Evolutionary conservation across 2,888 invertebrate genomes (phyloP), one percentile per base, ranked within the genome.

Genomic region (Dryomyza anilis): DNA sequence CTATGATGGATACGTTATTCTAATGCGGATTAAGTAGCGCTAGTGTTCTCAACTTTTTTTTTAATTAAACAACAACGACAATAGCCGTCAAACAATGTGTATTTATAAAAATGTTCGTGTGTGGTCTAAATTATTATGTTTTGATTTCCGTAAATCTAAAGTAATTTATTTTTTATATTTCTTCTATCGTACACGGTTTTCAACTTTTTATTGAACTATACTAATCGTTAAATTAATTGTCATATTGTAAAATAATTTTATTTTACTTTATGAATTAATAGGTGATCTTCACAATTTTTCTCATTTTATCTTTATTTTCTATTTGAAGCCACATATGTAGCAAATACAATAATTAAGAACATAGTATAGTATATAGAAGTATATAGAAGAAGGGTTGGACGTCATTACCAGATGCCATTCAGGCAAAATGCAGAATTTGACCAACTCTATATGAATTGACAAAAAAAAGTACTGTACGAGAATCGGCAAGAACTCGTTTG

Each of bases 351-450:
- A 16, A 36, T 33, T 12, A 36, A 3, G 6, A 16, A 55, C 19
- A 58, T 53, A 53, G 52, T 43, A 14, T 14, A 43, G n/a, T n/a
- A n/a, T n/a, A n/a, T n/a, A n/a, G n/a, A n/a, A n/a, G n/a, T n/a
- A n/a, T n/a, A n/a, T n/a, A n/a, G n/a, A n/a, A n/a, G n/a, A n/a
- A n/a, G 46, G 39, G 14, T 52, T 39, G 61, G 43, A 43, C 53
- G 52, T 23, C 43, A n/a, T 29, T 29, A 43, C 61, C 53, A 61
- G 53, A 61, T 61, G 61, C 52, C 61, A 48, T 59, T 46, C 29
- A 59, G 27, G 27, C 36, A 36, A 30, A 27, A 45, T 23, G 21
- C 12, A 39, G 36, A 52, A 61, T 53, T 61, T 43, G 48, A n/a
- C 7, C 16, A 5, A 6, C 25, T 59, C 21, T 33, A 36, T 46